Base-by-base conservation (phyloP, 2,113 vertebrate species). In the Pelusios castaneus region DNA sequence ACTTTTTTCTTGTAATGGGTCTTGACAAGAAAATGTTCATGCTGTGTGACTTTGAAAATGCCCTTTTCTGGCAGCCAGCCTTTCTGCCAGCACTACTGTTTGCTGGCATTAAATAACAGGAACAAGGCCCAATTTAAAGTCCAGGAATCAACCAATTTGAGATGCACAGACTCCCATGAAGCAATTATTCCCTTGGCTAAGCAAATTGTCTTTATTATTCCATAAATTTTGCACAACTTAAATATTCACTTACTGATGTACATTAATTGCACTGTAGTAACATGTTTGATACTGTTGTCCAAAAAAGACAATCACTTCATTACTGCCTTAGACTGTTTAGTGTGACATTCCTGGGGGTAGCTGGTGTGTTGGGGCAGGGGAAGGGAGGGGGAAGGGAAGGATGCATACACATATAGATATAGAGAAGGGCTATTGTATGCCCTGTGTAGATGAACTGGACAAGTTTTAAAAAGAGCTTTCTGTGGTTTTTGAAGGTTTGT, bases 21-120 rank as follows among this genome's bases (percentile, higher is more conserved):
- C 89, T 82, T 96, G 94, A 97, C 95, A 96, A 94, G 84, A 94
- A 95, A 96, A 89, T 56, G 22, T 91, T 97, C 90, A 84, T 93
- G 84, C 88, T 96, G 91, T 96, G 92, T 97, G 92, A 97, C 93
- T 96, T 97, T 97, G 94, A 97, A 97, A 97, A 97, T 96, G 90
- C 54, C 91, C 67, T 95, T 96, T 91, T 84, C 93, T 96, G 83
- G 51, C 89, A 97, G 86, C 19, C 89, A 96, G 85, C 27, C 88
- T 96, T 95, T 43, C 83, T 92, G 89, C 31, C 47, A 91, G 9
- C 58, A 84, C 31, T 95, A 87, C 60, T 93, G 4, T 96, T 95
- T 93, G 27, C 51, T 95, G 85, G 51, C 82, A 95, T 97, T 95
- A 89, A 96, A 95, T 27, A 96, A 95, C 67, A 97, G n/a, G 51